Percentiles rank a stretch among this genome's conserved stretches.
Conservation (phyloP, 2,888 invertebrate species). For the Zygaena filipendulae region DNA sequence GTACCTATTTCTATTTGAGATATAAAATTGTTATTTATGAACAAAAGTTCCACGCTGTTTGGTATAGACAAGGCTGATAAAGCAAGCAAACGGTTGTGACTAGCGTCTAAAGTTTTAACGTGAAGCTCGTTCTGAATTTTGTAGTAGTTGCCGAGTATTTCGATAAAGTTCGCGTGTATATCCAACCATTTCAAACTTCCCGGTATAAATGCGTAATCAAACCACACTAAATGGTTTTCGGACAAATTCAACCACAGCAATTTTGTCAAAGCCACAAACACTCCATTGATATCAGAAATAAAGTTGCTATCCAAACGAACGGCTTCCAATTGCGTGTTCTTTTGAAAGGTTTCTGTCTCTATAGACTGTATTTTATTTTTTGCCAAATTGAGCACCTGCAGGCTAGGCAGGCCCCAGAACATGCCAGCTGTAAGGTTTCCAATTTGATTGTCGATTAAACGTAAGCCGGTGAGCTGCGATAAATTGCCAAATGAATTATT, state of each 20-base stretch:
- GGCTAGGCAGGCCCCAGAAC: slow-evolving; percentile 84
- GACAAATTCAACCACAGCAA: slow-evolving; percentile 89
- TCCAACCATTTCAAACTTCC: slow-evolving; percentile 90
- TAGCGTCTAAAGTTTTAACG: slow-evolving; percentile 87
- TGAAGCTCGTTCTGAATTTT: slow-evolving; percentile 82
- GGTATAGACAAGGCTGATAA: slow-evolving; percentile 85
- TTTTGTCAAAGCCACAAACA: slow-evolving; percentile 85
- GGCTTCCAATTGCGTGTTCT: slow-evolving; percentile 85
- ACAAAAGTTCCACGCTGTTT: slow-evolving; percentile 85
- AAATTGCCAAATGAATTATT: slow-evolving; percentile 88
- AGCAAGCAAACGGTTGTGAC: slow-evolving; percentile 87
- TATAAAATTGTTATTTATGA: slow-evolving; percentile 91
- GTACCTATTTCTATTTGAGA: slow-evolving; percentile 83
- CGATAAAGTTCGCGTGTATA: slow-evolving; percentile 89
- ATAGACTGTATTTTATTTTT: slow-evolving; percentile 90
- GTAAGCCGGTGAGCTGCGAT: slow-evolving; percentile 85
- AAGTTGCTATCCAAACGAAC: slow-evolving; percentile 90
- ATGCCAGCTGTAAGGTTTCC: slow-evolving; percentile 87
- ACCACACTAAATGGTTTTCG: slow-evolving; percentile 92
- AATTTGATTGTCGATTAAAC: slow-evolving; percentile 91
- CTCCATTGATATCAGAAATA: slow-evolving; percentile 89
- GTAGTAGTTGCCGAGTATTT: slow-evolving; percentile 88
- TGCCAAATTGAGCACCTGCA: slow-evolving; percentile 89
- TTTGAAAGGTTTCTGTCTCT: slow-evolving; percentile 86
- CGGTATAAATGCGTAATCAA: slow-evolving; percentile 92